Conservation (phyloP, 1,140 invertebrate genomes). For the Orius laevigatus region DNA sequence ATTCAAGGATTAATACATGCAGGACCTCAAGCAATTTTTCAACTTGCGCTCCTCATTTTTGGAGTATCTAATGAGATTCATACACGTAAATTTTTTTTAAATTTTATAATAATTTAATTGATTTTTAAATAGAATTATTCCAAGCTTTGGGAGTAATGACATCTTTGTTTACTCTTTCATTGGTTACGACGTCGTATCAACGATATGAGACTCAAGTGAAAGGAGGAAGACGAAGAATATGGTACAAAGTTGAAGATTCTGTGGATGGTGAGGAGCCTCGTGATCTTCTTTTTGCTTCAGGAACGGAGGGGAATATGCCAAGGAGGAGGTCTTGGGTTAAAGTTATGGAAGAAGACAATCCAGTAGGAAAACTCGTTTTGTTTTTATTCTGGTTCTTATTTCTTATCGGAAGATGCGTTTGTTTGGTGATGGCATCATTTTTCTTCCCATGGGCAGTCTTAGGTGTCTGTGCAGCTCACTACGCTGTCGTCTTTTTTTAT, state of each 20-base stretch:
- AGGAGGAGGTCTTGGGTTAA: conserved; percentile 1
- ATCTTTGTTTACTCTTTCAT: conserved; percentile 12
- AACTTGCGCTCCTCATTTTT: conserved; percentile 16
- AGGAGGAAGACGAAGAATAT: conserved; percentile 15
- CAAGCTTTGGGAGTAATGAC: conserved; percentile 12
- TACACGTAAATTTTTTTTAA: conserved; percentile 13
- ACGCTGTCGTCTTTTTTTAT: conserved; percentile 14
- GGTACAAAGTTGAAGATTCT: conserved; percentile 1
- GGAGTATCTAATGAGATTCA: background rate
- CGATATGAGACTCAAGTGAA: conserved; percentile 17
- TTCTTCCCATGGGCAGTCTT: conserved; percentile 11
- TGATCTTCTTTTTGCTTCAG: background rate
- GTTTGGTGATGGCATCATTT: conserved; percentile 8
- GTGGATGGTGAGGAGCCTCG: background rate
- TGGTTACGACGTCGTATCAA: conserved; percentile 12
- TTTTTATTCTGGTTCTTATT: conserved; percentile 18
- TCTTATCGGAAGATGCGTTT: conserved; percentile 11
- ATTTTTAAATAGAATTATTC: background rate
- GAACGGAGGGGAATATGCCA: background rate
- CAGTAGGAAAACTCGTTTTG: conserved; percentile 14
- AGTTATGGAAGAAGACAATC: conserved; percentile 15
- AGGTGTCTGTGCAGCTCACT: conserved; percentile 10
- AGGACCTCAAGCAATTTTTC: conserved; percentile 21
- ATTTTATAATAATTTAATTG: too few relatives aligned
- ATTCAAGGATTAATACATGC: conserved; percentile 21